These are phyloP conservation scores for Gobio gobio DNA, from an alignment of 2,113 vertebrate species.

Conservation along the genomic window DNA sequence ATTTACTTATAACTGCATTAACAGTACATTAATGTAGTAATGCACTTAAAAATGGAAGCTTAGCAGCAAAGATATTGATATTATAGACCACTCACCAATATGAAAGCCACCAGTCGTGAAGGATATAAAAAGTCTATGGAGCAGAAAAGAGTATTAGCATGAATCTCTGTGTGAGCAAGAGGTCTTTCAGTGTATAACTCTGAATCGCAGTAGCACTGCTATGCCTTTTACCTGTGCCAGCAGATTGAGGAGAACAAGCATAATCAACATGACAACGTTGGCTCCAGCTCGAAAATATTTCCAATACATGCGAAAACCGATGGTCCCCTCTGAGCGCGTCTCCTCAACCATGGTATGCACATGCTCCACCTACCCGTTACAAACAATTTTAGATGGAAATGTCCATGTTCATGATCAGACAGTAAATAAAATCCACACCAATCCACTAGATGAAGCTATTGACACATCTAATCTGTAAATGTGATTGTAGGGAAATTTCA, in stretches of 20 bases:
- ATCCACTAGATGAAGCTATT: constrained; percentile 1
- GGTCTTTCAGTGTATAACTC: not conserved
- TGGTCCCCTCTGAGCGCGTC: constrained; percentile 83
- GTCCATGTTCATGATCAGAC: not conserved
- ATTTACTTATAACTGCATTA: not conserved
- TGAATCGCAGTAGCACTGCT: not conserved
- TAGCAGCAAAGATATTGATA: constrained; percentile 22
- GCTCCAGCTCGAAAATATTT: constrained; percentile 89
- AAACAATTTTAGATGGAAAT: not conserved
- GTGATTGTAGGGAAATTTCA: not conserved
- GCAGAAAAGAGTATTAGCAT: constrained; percentile 28
- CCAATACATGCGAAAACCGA: constrained; percentile 79
- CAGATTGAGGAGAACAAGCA: constrained; percentile 78
- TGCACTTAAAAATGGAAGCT: constrained; percentile 7
- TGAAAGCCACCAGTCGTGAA: constrained; percentile 98
- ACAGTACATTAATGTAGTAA: not conserved
- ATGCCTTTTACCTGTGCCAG: constrained; percentile 81
- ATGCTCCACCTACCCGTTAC: constrained; percentile 73
- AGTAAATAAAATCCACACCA: not conserved
- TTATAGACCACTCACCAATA: constrained; percentile 82
- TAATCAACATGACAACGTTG: constrained; percentile 73
- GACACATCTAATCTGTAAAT: constrained; percentile 59
- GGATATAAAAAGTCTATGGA: constrained; percentile 80
- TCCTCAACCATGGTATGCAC: constrained; percentile 80
- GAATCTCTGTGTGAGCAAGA: not conserved